Evolutionary conservation across 2,797 vertebrate genomes (phyloP).

Genomic region (Gymnodraco acuticeps): DNA sequence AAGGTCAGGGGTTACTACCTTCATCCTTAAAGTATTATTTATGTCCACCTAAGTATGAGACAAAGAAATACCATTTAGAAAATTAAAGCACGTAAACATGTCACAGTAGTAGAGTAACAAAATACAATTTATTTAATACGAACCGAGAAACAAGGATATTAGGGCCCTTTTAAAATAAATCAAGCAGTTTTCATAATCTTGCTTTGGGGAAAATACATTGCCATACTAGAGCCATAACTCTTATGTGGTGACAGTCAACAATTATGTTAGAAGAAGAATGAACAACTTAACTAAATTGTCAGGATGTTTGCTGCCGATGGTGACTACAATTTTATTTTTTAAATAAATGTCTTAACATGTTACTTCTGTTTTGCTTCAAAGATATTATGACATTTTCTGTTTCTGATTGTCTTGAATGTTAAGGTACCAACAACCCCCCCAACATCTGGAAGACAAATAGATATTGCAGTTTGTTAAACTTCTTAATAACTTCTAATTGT

Average conservation of each 20-base stretch:
- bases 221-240: neutral
- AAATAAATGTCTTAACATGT: neutral
- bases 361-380: neutral
- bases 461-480: too few species aligned
- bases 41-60: neutral
- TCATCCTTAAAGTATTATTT: neutral
- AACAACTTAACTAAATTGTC: too few species aligned
- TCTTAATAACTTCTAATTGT: neutral
- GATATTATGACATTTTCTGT: neutral
- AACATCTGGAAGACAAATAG: neutral
- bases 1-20: neutral
- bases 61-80: too few species aligned
- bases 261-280: too few species aligned
- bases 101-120: too few species aligned
- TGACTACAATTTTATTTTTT: neutral
- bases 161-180: too few species aligned
- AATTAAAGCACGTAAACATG: too few species aligned
- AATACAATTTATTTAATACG: too few species aligned
- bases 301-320: too few species aligned
- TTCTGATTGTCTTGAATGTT: neutral
- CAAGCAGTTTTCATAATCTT: too few species aligned
- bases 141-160: too few species aligned
- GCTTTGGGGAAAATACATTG: neutral
- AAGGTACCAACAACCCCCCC: neutral
- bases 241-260: neutral